Evolutionary conservation across 2,797 vertebrate genomes (phyloP).

Genomic region (Pelobates cultripes): DNA sequence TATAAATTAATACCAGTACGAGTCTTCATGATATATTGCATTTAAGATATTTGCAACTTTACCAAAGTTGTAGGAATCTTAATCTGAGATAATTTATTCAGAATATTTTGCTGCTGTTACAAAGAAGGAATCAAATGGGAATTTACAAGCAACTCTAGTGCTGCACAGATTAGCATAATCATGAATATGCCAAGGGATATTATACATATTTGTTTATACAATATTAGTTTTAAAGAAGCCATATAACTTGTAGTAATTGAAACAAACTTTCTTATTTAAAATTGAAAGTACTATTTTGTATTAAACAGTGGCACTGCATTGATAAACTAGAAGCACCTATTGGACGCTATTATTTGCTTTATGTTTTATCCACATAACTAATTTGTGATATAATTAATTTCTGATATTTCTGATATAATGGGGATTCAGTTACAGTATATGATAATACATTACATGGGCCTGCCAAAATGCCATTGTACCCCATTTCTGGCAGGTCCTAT

Average conservation of each 20-base stretch:
- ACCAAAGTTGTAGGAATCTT: slow-evolving; percentile 36
- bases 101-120: slow-evolving; percentile 41
- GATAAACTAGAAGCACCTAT: too few relatives aligned
- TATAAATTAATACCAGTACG: slow-evolving; percentile 17
- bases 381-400: too few relatives aligned
- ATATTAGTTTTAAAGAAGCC: slow-evolving; percentile 50
- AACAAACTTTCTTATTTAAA: slow-evolving; percentile 35
- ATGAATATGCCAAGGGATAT: slow-evolving; percentile 57
- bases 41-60: slow-evolving; percentile 37
- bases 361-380: too few relatives aligned
- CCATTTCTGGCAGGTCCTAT: too few relatives aligned
- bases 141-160: slow-evolving; percentile 47
- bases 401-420: too few relatives aligned
- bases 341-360: too few relatives aligned
- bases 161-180: slow-evolving; percentile 55
- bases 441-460: too few relatives aligned
- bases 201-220: slow-evolving; percentile 53
- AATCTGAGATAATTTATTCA: slow-evolving; percentile 51
- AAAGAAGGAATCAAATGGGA: slow-evolving; percentile 53
- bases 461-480: too few relatives aligned
- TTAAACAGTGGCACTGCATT: too few relatives aligned
- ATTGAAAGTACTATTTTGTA: too few relatives aligned
- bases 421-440: too few relatives aligned
- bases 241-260: slow-evolving; percentile 50
- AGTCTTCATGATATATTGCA: slow-evolving; percentile 19